Base-by-base conservation (phyloP, 2,113 vertebrate species). In the Apteryx owenii region DNA sequence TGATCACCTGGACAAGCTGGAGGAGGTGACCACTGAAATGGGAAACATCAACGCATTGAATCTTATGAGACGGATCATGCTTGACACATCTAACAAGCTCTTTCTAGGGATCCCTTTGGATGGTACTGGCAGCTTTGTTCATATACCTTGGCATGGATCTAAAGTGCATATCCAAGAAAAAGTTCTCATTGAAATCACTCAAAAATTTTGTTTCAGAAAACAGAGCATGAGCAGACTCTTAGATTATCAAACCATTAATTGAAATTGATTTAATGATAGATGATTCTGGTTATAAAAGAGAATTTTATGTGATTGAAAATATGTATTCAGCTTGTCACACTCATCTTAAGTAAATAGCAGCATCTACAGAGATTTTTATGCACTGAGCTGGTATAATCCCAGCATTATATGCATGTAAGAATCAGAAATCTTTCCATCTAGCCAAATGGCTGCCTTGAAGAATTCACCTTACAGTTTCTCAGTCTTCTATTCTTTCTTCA, bases 71-170 rank as follows among this genome's bases (percentile, higher is more conserved):
- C 81, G 98, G 88, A 98, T 98, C 26, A 99, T 99, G 97, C 97
- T 99, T 8, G 98, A 99, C 97, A 98, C 99, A 18, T 99, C 99
- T 60, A 99, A 99, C 96, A 96, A 96, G 29, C 98, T 99, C 7
- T 99, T 99, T 90, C 98, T 99, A 0, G 97, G 96, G 36, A 98
- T 99, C 10, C 98, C 99, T 16, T 46, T 99, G 31, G 98, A 99
- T 5, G 99, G 99, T 99, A 98, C 75, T 22, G 19, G 29, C 19
- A 61, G 12, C 2, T 28, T 4, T n/a, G 7, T 29, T 54, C 62
- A 51, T 7, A 7, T 48, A n/a, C 10, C 22, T 46, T 36, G 28
- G 5, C 12, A 31, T 33, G 11, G 29, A 21, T 26, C 58, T 91
- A 48, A 78, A 50, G n/a, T 18, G 18, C 31, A 19, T 1, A 12